Conservation (phyloP, 2,797 vertebrate genomes). For the Cygnus olor region DNA sequence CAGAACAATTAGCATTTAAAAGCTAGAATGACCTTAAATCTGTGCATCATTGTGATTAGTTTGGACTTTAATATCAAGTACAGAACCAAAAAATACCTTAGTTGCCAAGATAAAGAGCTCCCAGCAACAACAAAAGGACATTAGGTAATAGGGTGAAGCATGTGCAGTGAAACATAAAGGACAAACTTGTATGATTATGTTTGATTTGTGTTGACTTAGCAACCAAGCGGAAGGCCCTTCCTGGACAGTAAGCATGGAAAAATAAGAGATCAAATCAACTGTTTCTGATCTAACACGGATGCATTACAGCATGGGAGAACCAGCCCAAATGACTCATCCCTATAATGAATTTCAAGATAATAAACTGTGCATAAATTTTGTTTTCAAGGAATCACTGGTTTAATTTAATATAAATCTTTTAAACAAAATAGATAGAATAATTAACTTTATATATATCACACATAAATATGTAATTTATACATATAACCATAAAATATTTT, state of each 20-base stretch:
- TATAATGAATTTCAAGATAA: background rate
- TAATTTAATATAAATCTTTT: background rate
- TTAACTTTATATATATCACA: background rate
- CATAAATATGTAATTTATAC: background rate
- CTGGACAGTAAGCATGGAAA: conserved; percentile 50
- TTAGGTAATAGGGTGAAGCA: conserved; percentile 83
- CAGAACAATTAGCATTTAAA: conserved; percentile 93
- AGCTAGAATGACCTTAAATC: conserved; percentile 89
- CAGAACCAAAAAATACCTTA: conserved; percentile 58
- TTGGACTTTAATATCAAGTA: conserved; percentile 80
- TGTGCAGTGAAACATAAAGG: conserved; percentile 89
- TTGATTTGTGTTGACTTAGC: conserved; percentile 78
- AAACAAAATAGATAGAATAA: background rate
- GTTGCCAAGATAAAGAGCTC: conserved; percentile 76
- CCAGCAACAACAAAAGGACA: conserved; percentile 77
- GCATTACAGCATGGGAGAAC: background rate
- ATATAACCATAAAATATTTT: no score
- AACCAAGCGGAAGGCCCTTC: conserved; percentile 68
- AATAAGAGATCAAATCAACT: conserved; percentile 35
- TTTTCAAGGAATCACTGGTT: background rate
- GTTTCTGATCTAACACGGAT: background rate
- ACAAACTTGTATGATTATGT: conserved; percentile 77
- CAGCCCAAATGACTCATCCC: background rate
- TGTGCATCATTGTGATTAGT: conserved; percentile 86
- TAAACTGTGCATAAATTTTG: background rate